Base-by-base conservation (phyloP, 2,888 invertebrate genomes). In the Pseudococcus jackbeardsleyi region DNA sequence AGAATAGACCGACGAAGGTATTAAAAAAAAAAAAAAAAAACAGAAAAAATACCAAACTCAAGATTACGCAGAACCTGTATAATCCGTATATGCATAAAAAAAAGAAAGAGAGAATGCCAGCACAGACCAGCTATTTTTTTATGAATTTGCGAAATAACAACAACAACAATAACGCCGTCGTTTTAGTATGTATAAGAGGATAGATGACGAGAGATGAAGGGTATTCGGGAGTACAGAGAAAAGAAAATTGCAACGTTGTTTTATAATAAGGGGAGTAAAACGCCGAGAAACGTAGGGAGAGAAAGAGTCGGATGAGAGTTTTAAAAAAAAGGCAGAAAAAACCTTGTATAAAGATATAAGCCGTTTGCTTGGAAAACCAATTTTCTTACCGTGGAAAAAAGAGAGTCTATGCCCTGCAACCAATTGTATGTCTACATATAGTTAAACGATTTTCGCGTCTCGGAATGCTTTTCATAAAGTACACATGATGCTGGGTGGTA, bases 391-490 rank as follows among this genome's bases (percentile, higher is more conserved):
- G 79, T 82, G 33, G 42, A 82, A 39, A 86, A 86, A 72, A 86
- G 33, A 86, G 46, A 86, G 88, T 88, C 88, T 88, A 82, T 88
- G 88, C 88, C 88, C 88, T 82, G 79, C 79, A 88, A 88, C 88
- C 88, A 88, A 88, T 88, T 88, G 79, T 88, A 88, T 82, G 82
- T 88, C 88, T 88, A 88, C 88, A 82, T 88, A 88, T 88, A 88
- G 88, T 88, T 88, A 88, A 88, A 82, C 88, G 88, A 88, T 88
- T 88, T 88, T 88, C 88, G 79, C 88, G 88, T 88, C 72, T 72
- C 59, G 88, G 82, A 88, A 88, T 88, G 88, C 48, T 88, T 88
- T 88, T 88, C 88, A 88, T 88, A 88, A 88, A 88, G 82, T 88
- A 88, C 48, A 87, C 48, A n/a, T 68, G 72, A 22, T 50, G 46